Conservation (phyloP, 2,797 vertebrate species). For the Pteropus rufus region DNA sequence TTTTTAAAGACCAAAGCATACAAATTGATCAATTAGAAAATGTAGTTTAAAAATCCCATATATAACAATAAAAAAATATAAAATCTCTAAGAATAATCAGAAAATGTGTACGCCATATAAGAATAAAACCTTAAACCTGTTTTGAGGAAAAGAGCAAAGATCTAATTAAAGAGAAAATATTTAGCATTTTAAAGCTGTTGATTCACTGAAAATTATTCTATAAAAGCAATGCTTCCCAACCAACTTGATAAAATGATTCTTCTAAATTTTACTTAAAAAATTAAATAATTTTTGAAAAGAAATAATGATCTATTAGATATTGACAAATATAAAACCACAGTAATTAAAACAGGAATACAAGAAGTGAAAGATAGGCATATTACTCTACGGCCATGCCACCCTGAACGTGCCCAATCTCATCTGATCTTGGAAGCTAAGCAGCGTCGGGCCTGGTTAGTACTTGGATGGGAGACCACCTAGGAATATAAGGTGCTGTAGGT, state of each 20-base stretch:
- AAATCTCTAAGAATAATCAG: neutral
- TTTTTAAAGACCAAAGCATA: neutral
- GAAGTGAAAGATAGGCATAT: neutral
- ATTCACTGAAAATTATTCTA: neutral
- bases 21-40: constrained; percentile 22
- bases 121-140: constrained; percentile 2
- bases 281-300: neutral
- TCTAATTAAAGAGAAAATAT: constrained; percentile 10
- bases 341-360: neutral
- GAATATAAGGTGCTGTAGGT: no score
- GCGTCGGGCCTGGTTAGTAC: no score
- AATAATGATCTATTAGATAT: neutral
- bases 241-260: constrained; percentile 2
- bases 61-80: neutral
- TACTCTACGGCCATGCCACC: no score
- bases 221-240: neutral
- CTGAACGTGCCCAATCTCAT: no score
- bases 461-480: no score
- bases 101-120: neutral
- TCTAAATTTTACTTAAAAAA: constrained; percentile 24
- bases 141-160: neutral
- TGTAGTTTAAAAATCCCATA: neutral
- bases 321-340: neutral
- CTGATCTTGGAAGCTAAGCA: no score
- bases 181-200: constrained; percentile 22